Base-by-base conservation (phyloP, 1,140 invertebrate genomes). In the Cardiocondyla obscurior region DNA sequence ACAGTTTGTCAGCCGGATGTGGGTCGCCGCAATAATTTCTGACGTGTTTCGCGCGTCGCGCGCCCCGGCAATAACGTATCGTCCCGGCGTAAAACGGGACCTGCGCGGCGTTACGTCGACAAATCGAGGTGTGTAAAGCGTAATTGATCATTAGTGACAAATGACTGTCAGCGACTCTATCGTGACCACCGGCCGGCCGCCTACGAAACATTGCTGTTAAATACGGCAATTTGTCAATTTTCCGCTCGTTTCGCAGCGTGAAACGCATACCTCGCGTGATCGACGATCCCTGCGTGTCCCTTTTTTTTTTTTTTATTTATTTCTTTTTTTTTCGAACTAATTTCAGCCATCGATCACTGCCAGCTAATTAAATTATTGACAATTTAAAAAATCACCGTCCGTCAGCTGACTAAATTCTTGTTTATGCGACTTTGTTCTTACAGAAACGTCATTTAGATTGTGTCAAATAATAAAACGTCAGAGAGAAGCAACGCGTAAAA, bases 81-180 rank as follows among this genome's bases (percentile, higher is more conserved):
- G 85, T 83, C 42, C 72, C 72, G 46, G 36, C 51, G 70, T 67
- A 85, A 82, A 88, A 88, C 72, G 82, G 82, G 74, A 85, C 77
- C 82, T 55, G 60, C 82, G 58, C 58, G 58, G 33, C 19, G 82
- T 87, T 86, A 86, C 70, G 12, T 22, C 70, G 72, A 82, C 85
- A 85, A 88, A 88, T 88, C 85, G 82, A 73, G 64, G 82, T 46
- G 65, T 69, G 60, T 74, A 77, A 82, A 87, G 74, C 83, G 58
- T 85, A 88, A 88, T 88, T 58, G 77, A 85, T 87, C 73, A 84
- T 82, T 86, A 88, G 76, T 76, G 76, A 69, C 85, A 67, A 87
- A 79, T 83, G 82, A 87, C 73, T 70, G 85, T 87, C 85, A 74
- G 57, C 64, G 55, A 84, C 76, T 86, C 49, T 84, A 81, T 88